Evolutionary conservation across 23 tunicate species (phyloP), one percentile per base, ranked within the genome.

Genomic region (Aplidium turbinatum): DNA sequence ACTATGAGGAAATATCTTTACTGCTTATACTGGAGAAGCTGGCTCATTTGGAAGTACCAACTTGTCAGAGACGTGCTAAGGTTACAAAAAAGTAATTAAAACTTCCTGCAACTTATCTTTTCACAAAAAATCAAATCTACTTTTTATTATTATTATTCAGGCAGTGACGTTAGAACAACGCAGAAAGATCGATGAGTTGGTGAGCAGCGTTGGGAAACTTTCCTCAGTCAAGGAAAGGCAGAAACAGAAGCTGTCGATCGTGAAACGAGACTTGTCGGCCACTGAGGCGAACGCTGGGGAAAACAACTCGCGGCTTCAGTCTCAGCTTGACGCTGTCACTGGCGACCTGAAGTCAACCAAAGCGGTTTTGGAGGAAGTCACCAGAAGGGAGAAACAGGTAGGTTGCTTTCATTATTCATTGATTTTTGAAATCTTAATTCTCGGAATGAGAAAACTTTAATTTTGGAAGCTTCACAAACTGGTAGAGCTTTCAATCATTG

Each of bases 361-460:
- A 67, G 51, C 51, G 1, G 81, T 75, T 0, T 58, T 93, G 55
- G 98, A 93, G 38, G 98, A 93, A 68, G 76, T 81, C 4, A 82
- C 47, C 36, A 46, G 77, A 28, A 61, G 98, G 52, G 98, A 93
- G 61, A 93, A 93, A 76, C 93, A 85, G 94, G 98, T 93, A 56
- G 47, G 5, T n/a, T n/a, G n/a, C n/a, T n/a, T n/a, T n/a, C 50
- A 9, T 42, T 11, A 42, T 42, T 16, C 50, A 9, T 42, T 42
- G 50, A 42, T 16, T 42, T 42, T 42, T 42, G 11, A 22, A 55
- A 55, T 55, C n/a, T 55, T 6, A 16, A 11, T 13, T 55, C n/a
- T 6, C n/a, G 13, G n/a, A 6, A 11, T 11, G n/a, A 9, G 25
- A 55, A 55, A 55, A 20, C 23, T 55, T n/a, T n/a, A n/a, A n/a